These are phyloP conservation scores for Julus scandinavius DNA, from an alignment of 2,888 invertebrate genomes.

Conservation along the genomic window DNA sequence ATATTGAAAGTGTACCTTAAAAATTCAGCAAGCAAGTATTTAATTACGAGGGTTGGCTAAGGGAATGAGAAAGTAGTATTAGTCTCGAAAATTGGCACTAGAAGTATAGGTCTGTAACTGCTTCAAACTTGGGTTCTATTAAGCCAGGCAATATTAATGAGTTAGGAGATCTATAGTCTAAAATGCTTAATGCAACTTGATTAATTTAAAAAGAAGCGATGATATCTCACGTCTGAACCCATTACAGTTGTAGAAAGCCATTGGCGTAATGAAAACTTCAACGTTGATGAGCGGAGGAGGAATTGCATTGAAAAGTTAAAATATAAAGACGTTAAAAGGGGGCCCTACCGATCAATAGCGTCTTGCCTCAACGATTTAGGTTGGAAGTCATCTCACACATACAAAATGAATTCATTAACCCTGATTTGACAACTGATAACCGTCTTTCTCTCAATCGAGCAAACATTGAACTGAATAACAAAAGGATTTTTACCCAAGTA, in stretches of 20 bases:
- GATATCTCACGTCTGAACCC: slow-evolving; percentile 3
- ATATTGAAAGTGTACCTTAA: background rate
- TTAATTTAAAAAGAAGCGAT: slow-evolving; percentile 13
- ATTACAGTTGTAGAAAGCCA: slow-evolving; percentile 24
- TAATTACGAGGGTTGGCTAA: background rate
- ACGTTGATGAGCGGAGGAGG: background rate
- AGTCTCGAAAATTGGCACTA: background rate
- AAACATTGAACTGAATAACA: slow-evolving; percentile 26
- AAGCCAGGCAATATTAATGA: slow-evolving; percentile 16
- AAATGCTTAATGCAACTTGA: slow-evolving; percentile 16
- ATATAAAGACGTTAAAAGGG: background rate
- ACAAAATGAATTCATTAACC: slow-evolving; percentile 49
- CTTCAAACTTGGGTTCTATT: background rate
- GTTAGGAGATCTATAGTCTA: background rate
- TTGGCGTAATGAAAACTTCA: slow-evolving; percentile 12
- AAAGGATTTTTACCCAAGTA: background rate
- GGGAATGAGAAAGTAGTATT: slow-evolving; percentile 3
- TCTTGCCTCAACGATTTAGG: slow-evolving; percentile 40
- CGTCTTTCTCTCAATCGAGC: slow-evolving; percentile 20
- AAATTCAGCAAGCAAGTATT: background rate
- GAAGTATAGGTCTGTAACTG: background rate
- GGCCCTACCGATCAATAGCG: slow-evolving; percentile 28
- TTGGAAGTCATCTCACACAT: slow-evolving; percentile 43
- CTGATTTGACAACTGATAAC: slow-evolving; percentile 48
- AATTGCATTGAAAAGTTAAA: background rate